phyloP scores from a whole-genome alignment of 1,140 invertebrate species.

The Scaptodrosophila lebanonensis region DNA sequence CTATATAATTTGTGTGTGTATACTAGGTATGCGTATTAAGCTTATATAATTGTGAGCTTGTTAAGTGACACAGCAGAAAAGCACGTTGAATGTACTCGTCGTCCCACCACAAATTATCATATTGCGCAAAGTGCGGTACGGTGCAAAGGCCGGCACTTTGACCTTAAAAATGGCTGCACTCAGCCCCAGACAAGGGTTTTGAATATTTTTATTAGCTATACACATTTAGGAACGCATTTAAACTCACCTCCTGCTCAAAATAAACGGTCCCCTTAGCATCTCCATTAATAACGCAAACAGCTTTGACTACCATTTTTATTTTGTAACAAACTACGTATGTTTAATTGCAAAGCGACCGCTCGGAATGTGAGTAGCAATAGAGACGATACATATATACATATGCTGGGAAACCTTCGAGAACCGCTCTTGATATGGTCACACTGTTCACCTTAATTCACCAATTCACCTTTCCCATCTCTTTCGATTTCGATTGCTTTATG shows the following conservation, averaged over 20 bases:
- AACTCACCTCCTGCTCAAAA: conserved; percentile 86
- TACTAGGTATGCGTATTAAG: conserved; percentile 11
- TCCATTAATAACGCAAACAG: conserved; percentile 90
- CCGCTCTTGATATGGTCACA: no score
- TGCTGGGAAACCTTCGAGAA: no score
- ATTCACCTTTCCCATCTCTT: no score
- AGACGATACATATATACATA: no score
- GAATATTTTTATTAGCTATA: conserved; percentile 23
- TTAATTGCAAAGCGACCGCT: conserved; percentile 16
- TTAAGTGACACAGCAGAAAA: conserved; percentile 47
- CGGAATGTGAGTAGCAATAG: no score
- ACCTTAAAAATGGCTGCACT: conserved; percentile 33
- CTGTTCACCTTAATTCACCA: no score
- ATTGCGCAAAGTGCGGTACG: neutral
- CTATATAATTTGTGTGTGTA: neutral
- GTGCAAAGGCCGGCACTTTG: conserved; percentile 44
- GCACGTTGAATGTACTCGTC: conserved; percentile 4
- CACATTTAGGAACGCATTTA: neutral
- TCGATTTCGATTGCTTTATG: no score
- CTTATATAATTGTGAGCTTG: conserved; percentile 57
- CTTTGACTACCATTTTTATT: conserved; percentile 81
- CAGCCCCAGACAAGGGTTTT: no score
- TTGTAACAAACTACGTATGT: conserved; percentile 2
- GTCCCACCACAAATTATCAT: neutral
- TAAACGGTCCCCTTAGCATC: conserved; percentile 89